Conservation (phyloP, 2,797 vertebrate species). For the Pagetopsis macropterus region DNA sequence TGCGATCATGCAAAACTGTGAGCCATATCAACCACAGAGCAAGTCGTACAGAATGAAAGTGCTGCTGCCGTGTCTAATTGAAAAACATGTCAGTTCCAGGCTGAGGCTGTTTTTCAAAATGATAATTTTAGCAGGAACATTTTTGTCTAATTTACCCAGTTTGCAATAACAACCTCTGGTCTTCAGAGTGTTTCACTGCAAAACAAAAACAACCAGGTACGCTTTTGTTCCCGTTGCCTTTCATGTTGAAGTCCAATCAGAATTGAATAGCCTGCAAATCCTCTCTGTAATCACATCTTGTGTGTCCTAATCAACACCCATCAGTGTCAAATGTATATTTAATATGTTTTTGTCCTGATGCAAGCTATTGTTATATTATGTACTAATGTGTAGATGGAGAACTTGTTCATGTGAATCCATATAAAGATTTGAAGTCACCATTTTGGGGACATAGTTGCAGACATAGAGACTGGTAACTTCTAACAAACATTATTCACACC, state of each 20-base stretch:
- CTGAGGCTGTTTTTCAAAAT: slow-evolving; percentile 33
- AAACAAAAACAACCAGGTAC: slow-evolving; percentile 24
- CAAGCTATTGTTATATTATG: background rate
- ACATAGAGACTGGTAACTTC: background rate
- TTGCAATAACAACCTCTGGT: slow-evolving; percentile 48
- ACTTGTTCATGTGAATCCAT: background rate
- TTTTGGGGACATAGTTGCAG: background rate
- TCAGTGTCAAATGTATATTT: background rate
- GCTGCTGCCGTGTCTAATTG: slow-evolving; percentile 43
- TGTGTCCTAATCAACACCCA: background rate
- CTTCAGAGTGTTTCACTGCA: slow-evolving; percentile 37
- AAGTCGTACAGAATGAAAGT: slow-evolving; percentile 20
- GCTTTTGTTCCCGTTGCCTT: slow-evolving; percentile 8
- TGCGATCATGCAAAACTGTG: slow-evolving; percentile 11
- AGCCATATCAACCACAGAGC: slow-evolving; percentile 22
- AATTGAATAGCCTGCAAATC: background rate
- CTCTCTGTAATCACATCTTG: background rate
- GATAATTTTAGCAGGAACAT: slow-evolving; percentile 46
- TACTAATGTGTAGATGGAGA: background rate
- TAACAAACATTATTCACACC: background rate
- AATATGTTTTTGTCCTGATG: background rate
- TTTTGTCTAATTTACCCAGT: slow-evolving; percentile 24
- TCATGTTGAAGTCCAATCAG: background rate
- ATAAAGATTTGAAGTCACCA: background rate
- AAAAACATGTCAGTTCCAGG: slow-evolving; percentile 49